Conservation (phyloP, 2,888 invertebrate genomes). For the Blastobasis lacticolella region DNA sequence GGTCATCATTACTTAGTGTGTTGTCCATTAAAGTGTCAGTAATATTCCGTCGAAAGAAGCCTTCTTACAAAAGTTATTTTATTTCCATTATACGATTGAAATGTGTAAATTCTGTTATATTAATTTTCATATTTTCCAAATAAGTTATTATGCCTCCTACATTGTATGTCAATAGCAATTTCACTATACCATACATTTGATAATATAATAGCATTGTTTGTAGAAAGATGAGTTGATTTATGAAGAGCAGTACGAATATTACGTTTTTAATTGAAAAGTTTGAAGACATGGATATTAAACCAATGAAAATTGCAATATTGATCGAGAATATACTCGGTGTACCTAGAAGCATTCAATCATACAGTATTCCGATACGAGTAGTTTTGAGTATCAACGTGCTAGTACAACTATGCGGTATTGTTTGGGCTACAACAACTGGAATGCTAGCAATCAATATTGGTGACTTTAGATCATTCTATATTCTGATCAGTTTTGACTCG, state of each 20-base stretch:
- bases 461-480: too few species aligned
- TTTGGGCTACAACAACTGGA: not conserved
- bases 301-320: not conserved
- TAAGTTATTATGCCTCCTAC: not conserved
- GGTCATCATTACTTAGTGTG: too few species aligned
- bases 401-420: not conserved
- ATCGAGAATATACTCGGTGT: not conserved
- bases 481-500: too few species aligned
- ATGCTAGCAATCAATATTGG: not conserved
- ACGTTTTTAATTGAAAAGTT: not conserved
- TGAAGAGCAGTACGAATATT: not conserved
- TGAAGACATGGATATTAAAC: not conserved
- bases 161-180: not conserved
- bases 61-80: not conserved
- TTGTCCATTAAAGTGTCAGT: not conserved
- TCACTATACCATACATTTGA: not conserved
- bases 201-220: not conserved
- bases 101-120: not conserved
- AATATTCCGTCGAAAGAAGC: not conserved
- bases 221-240: not conserved
- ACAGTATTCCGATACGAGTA: conserved; percentile 17
- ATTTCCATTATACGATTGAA: not conserved
- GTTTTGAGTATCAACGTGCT: conserved; percentile 7
- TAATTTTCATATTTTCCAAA: not conserved
- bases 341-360: not conserved